phyloP scores from a whole-genome alignment of 2,113 vertebrate species.

The Ciconia boyciana region DNA sequence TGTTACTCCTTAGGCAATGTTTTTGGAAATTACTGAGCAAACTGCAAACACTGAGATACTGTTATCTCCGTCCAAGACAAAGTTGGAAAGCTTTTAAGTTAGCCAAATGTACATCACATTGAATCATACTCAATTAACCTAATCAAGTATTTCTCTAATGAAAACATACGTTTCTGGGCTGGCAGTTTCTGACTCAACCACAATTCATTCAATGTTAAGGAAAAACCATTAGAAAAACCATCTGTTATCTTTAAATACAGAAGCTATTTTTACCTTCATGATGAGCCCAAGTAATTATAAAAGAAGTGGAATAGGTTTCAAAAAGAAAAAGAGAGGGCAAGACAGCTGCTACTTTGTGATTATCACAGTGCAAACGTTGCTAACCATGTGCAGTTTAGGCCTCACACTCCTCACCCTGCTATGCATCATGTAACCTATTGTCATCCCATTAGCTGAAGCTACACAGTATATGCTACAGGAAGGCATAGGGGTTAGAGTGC shows the following conservation, averaged over 20 bases:
- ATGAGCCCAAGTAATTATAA: conserved; percentile 54
- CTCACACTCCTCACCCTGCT: neutral
- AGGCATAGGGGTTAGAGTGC: neutral
- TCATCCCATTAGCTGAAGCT: neutral
- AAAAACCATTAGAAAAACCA: conserved; percentile 68
- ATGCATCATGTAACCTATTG: neutral
- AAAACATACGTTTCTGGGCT: conserved; percentile 33
- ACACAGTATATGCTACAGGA: neutral
- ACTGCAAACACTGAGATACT: neutral
- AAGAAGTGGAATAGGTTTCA: conserved; percentile 55
- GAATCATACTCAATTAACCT: conserved; percentile 51
- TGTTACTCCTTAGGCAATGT: neutral
- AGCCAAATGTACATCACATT: neutral
- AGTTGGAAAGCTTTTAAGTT: conserved; percentile 16
- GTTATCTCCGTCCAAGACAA: neutral
- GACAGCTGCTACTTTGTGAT: conserved; percentile 57
- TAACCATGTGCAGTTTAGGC: neutral
- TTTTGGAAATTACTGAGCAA: neutral
- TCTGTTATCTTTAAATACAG: conserved; percentile 72
- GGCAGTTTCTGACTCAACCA: conserved; percentile 40
- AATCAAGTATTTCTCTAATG: conserved; percentile 39
- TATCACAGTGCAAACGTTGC: conserved; percentile 17
- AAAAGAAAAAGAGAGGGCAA: conserved; percentile 39
- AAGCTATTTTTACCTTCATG: conserved; percentile 60
- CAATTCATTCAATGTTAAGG: conserved; percentile 49